Base-by-base conservation (phyloP, 2,113 vertebrate species). In the Meriones unguiculatus region DNA sequence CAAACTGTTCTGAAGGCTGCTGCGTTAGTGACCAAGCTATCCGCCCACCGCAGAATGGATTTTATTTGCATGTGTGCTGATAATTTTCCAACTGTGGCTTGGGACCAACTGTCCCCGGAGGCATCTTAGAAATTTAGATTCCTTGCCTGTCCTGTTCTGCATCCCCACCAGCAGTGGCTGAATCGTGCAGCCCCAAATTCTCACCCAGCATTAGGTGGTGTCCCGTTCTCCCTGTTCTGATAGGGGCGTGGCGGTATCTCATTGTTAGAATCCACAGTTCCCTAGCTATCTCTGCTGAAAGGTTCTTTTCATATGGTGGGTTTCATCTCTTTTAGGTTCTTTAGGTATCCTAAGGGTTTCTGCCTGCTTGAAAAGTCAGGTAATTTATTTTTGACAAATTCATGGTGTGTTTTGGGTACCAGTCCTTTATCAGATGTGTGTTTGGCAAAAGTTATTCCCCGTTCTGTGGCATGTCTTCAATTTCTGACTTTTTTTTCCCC, bases 381-480 rank as follows among this genome's bases (percentile, higher is more conserved):
- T 76, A 1, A 18, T 11, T 85, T 59, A 72, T 30, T 88, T 57
- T 89, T 76, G 62, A 30, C 67, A 59, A 57, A 30, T 41, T 67
- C 6, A 46, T 64, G 20, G 7, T 90, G 22, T 90, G 38, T 93
- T 94, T 94, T 75, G n/a, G 50, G 38, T 95, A n/a, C 54, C 24
- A 87, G 22, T 62, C 15, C 6, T 94, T 87, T 93, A 62, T 30
- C 54, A 67, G 69, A 32, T 87, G 24, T 41, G 38, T 86, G 35
- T 81, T 91, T 73, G 65, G 5, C 57, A 78, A 65, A 38, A 72
- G 12, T 81, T 76, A 46, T 17, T 54, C 28, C 17, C 15, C 9
- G n/a, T 13, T 57, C 59, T 54, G 46, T 75, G 38, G 52, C 70
- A 84, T 93, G 30, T 95, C 87, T 92, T 91, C 30, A 18, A 77